These are phyloP conservation scores for Mobula hypostoma DNA, from an alignment of 2,113 vertebrate species.

Conservation along the genomic window DNA sequence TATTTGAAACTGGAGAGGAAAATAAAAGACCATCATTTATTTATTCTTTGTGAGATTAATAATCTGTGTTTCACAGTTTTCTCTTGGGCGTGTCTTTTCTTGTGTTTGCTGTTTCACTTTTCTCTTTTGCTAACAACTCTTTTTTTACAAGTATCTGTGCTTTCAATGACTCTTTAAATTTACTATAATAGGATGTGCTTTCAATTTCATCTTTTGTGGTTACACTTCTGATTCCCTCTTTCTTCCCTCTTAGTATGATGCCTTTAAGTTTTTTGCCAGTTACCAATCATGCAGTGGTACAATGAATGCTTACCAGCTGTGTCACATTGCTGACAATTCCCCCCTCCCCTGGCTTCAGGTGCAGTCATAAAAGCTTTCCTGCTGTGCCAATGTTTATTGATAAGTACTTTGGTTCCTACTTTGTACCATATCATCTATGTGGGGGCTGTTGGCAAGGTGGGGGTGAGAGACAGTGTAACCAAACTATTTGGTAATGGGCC, in stretches of 20 bases:
- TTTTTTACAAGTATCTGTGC: neutral
- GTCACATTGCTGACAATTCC: too few species aligned
- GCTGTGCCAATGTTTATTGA: too few species aligned
- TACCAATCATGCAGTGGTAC: too few species aligned
- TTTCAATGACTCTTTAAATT: neutral
- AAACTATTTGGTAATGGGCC: too few species aligned
- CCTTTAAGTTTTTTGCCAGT: too few species aligned
- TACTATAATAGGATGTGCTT: neutral
- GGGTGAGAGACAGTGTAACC: too few species aligned
- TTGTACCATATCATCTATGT: too few species aligned
- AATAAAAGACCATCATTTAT: neutral
- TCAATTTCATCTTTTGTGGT: neutral
- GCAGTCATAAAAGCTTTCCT: too few species aligned
- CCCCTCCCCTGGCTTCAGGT: too few species aligned
- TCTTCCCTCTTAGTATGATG: neutral
- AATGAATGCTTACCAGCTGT: too few species aligned
- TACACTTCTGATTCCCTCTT: neutral
- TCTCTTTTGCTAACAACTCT: neutral
- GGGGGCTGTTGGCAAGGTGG: too few species aligned
- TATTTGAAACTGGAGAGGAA: neutral
- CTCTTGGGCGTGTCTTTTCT: neutral
- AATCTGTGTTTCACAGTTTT: neutral
- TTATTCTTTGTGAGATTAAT: neutral
- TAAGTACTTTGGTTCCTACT: too few species aligned
- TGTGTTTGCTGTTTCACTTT: neutral